Evolutionary conservation across 2,797 vertebrate species (phyloP).

Genomic region (Argyrosomus regius): DNA sequence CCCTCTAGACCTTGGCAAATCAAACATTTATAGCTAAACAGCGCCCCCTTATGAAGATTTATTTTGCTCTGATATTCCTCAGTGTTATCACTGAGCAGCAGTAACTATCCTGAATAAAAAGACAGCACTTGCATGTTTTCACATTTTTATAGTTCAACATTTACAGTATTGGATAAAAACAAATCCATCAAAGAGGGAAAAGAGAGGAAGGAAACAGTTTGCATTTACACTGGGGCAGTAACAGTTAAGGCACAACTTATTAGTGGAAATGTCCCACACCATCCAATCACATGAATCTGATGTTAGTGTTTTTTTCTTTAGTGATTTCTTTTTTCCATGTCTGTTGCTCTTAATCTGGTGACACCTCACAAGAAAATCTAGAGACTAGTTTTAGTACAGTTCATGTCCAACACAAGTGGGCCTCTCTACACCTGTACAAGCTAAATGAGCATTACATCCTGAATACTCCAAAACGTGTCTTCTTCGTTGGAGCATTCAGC

Average conservation of each 20-base stretch:
- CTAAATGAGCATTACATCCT: conserved; percentile 87
- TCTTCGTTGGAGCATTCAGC: conserved; percentile 92
- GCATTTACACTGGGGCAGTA: conserved; percentile 44
- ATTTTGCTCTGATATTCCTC: neutral
- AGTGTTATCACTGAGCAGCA: no score
- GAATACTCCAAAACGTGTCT: conserved; percentile 93
- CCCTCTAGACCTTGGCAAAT: neutral
- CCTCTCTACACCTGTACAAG: neutral
- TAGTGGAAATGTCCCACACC: conserved; percentile 40
- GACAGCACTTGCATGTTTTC: neutral
- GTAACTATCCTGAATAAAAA: conserved; percentile 13
- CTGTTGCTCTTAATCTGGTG: conserved; percentile 29
- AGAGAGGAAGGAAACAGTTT: conserved; percentile 7
- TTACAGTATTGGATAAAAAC: conserved; percentile 43
- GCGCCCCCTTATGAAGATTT: conserved; percentile 68
- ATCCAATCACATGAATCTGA: conserved; percentile 12
- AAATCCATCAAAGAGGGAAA: conserved; percentile 6
- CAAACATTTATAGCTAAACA: conserved; percentile 67
- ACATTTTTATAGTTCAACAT: conserved; percentile 44
- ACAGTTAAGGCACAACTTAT: conserved; percentile 72
- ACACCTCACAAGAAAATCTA: conserved; percentile 26
- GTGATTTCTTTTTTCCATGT: neutral
- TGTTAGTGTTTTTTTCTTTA: neutral
- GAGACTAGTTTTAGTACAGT: conserved; percentile 14
- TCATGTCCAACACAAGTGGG: neutral